These are phyloP conservation scores for Drosophila ananassae DNA, from an alignment of 1,140 invertebrate species.

Conservation along the genomic window DNA sequence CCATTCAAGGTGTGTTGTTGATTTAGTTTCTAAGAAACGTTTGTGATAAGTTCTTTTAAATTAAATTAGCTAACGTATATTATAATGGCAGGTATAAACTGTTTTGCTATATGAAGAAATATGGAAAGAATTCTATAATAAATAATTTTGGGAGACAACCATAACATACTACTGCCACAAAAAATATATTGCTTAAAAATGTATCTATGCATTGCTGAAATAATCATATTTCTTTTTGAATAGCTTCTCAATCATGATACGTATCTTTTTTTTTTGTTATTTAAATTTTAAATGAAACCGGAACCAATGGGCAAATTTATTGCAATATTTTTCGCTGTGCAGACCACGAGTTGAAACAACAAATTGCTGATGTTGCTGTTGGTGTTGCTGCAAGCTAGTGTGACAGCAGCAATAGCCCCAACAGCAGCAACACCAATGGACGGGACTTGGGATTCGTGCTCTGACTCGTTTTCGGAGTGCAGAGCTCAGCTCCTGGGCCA, in stretches of 20 bases:
- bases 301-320: neutral
- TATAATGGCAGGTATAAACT: neutral
- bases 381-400: conserved; percentile 22
- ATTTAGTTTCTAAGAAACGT: neutral
- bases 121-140: too few species aligned
- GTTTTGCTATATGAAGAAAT: neutral
- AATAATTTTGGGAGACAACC: too few species aligned
- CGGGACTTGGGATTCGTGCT: conserved; percentile 3
- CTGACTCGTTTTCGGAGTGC: conserved; percentile 36
- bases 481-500: conserved; percentile 44
- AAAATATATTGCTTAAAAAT: neutral
- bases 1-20: neutral
- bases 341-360: conserved; percentile 11
- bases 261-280: neutral
- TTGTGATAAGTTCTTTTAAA: neutral
- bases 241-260: neutral
- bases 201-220: neutral
- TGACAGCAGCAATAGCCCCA: conserved; percentile 39
- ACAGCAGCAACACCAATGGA: conserved; percentile 5
- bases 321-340: neutral
- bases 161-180: neutral
- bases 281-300: conserved; percentile 2
- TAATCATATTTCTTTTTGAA: neutral
- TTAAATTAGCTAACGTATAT: neutral
- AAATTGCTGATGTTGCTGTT: conserved; percentile 34